These are phyloP conservation scores for Neoarius graeffei DNA, from an alignment of 2,113 vertebrate species.

Conservation along the genomic window DNA sequence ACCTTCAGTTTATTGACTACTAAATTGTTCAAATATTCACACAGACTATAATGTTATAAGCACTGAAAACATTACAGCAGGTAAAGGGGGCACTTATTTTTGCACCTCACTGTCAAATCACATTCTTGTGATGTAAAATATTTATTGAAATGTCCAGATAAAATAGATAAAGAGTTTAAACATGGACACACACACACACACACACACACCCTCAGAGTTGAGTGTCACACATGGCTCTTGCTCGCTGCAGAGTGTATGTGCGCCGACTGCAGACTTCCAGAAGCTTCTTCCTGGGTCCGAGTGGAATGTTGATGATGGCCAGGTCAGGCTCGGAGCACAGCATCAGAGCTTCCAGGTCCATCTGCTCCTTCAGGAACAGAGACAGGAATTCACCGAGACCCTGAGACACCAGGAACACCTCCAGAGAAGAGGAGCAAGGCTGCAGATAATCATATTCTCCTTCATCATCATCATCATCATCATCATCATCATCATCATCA, in stretches of 20 bases:
- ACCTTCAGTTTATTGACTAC: background rate
- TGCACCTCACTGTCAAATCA: background rate
- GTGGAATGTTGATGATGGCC: slow-evolving; percentile 87
- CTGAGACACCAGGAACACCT: slow-evolving; percentile 90
- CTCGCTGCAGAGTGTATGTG: slow-evolving; percentile 81
- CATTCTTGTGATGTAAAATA: background rate
- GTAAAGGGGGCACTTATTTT: background rate
- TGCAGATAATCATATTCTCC: slow-evolving; percentile 13
- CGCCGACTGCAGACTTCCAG: slow-evolving; percentile 85
- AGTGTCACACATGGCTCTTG: slow-evolving; percentile 84
- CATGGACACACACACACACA: background rate
- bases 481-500: slow-evolving; percentile 75
- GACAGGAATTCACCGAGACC: slow-evolving; percentile 86
- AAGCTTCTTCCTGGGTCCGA: slow-evolving; percentile 94
- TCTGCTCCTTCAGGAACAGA: slow-evolving; percentile 88
- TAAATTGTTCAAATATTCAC: background rate
- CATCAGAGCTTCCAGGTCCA: slow-evolving; percentile 89
- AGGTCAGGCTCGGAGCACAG: slow-evolving; percentile 93
- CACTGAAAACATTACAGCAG: background rate
- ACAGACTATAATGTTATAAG: background rate
- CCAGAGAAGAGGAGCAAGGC: slow-evolving; percentile 84
- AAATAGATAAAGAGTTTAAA: too few species aligned
- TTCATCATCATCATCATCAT: background rate
- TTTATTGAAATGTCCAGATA: background rate
- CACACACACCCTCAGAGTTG: slow-evolving; percentile 77